Evolutionary conservation across 2,888 invertebrate species (phyloP).

Genomic region (Euplexia lucipara): DNA sequence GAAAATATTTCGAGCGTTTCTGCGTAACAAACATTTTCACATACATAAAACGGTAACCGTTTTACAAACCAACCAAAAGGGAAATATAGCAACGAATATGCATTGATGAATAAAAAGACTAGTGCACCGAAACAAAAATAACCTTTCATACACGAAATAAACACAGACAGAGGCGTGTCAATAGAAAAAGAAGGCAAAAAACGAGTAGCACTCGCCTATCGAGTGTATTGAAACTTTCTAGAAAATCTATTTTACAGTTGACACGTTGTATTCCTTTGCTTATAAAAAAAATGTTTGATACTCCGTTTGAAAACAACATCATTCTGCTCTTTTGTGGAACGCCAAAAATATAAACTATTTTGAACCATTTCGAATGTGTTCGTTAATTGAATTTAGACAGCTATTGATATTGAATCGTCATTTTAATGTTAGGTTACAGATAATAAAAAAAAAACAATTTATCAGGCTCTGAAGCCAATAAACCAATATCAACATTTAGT

Average conservation of each 20-base stretch:
- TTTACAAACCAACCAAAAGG: background rate
- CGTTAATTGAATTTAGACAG: background rate
- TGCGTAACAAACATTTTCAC: background rate
- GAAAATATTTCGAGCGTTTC: background rate
- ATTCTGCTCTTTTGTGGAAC: slow-evolving; percentile 5
- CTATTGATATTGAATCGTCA: too few species aligned
- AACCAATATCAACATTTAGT: too few species aligned
- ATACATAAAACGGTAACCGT: background rate
- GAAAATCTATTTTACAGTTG: too few species aligned
- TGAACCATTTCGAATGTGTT: slow-evolving; percentile 6
- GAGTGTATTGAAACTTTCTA: too few species aligned
- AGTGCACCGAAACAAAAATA: slow-evolving; percentile 12
- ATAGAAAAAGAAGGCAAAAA: slow-evolving; percentile 8
- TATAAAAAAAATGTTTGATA: too few species aligned
- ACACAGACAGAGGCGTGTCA: slow-evolving; percentile 2
- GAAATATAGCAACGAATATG: slow-evolving; percentile 1
- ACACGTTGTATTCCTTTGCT: too few species aligned
- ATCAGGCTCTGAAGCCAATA: too few species aligned
- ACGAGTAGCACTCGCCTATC: too few species aligned
- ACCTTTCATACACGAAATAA: background rate
- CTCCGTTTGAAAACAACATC: slow-evolving; percentile 2
- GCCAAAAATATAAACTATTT: slow-evolving; percentile 26
- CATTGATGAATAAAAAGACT: slow-evolving; percentile 18
- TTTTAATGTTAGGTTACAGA: too few species aligned
- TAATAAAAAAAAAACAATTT: too few species aligned